phyloP scores from a whole-genome alignment of 2,888 invertebrate genomes.

The Chironomus riparius region DNA sequence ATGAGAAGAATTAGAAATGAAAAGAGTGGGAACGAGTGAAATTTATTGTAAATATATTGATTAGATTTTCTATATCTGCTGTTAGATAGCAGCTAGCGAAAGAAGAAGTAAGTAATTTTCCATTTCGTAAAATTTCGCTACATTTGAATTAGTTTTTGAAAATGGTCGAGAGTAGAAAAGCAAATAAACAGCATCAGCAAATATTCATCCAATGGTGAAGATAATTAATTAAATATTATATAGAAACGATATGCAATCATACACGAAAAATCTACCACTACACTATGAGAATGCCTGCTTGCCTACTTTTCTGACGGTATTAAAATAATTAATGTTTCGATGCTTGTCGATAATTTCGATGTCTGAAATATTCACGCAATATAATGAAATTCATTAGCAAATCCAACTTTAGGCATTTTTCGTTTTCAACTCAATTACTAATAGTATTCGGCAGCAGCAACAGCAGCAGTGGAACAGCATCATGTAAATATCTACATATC shows the following conservation, averaged over 20 bases:
- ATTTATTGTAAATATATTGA: not conserved
- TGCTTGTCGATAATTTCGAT: conserved; percentile 1
- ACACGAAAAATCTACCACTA: not conserved
- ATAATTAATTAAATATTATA: conserved; percentile 17
- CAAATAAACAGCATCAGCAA: not conserved
- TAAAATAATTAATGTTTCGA: conserved; percentile 19
- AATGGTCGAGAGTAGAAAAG: not conserved
- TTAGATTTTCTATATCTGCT: not conserved
- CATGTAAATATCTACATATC: not conserved
- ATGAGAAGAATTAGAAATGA: not conserved
- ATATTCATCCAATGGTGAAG: not conserved
- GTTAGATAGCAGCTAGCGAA: not conserved
- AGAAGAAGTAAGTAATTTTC: too few relatives aligned
- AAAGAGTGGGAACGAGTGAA: not conserved
- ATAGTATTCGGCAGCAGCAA: not conserved
- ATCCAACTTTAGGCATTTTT: conserved; percentile 15
- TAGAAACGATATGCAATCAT: conserved; percentile 6
- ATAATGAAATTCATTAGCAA: conserved; percentile 25
- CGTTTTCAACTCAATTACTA: conserved; percentile 6
- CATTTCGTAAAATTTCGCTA: too few relatives aligned
- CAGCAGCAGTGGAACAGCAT: not conserved
- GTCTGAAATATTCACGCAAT: conserved; percentile 6
- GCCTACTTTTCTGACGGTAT: not conserved
- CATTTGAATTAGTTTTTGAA: not conserved
- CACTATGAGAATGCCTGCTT: not conserved